A percentile compares a stretch with the other conserved stretches of the same genome.
phyloP scores from a whole-genome alignment of 2,888 invertebrate species.

The Hypselothyrea guttata region DNA sequence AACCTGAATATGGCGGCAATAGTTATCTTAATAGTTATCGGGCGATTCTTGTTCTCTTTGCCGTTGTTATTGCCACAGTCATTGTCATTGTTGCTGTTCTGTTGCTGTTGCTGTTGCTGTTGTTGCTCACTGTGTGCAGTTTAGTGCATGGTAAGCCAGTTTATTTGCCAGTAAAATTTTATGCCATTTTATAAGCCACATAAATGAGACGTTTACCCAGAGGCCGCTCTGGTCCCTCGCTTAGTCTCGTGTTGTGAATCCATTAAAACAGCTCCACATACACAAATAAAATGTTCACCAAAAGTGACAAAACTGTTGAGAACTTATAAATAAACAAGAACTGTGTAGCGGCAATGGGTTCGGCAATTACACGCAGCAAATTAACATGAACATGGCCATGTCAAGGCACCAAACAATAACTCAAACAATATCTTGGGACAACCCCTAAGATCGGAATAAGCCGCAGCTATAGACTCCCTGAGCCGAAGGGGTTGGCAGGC shows the following conservation, averaged over 20 bases:
- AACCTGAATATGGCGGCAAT: conserved; percentile 54
- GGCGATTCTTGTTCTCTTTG: conserved; percentile 52
- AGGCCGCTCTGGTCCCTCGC: no score
- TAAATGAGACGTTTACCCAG: conserved; percentile 67
- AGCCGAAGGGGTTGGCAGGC: no score
- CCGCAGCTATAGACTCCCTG: conserved; percentile 9
- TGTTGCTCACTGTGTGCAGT: conserved; percentile 34
- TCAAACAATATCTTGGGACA: conserved; percentile 22
- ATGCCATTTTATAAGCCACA: conserved; percentile 60
- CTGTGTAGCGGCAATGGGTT: conserved; percentile 32
- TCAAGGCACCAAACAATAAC: conserved; percentile 38
- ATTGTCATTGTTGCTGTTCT: conserved; percentile 13
- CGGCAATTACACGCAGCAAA: conserved; percentile 55
- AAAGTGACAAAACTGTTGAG: conserved; percentile 53
- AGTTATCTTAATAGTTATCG: conserved; percentile 76
- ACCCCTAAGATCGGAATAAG: conserved; percentile 9
- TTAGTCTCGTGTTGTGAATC: conserved; percentile 55
- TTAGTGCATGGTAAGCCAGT: conserved; percentile 51
- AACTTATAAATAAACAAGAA: conserved; percentile 54
- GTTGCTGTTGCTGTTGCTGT: conserved; percentile 19
- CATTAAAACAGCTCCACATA: conserved; percentile 54
- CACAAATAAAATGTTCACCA: conserved; percentile 22
- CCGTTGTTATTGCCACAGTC: conserved; percentile 5
- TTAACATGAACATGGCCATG: conserved; percentile 47
- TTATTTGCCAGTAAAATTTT: conserved; percentile 65